Percentiles rank a stretch among this genome's conserved stretches.
Conservation (phyloP, 2,113 vertebrate species). For the Copsychus sechellarum region DNA sequence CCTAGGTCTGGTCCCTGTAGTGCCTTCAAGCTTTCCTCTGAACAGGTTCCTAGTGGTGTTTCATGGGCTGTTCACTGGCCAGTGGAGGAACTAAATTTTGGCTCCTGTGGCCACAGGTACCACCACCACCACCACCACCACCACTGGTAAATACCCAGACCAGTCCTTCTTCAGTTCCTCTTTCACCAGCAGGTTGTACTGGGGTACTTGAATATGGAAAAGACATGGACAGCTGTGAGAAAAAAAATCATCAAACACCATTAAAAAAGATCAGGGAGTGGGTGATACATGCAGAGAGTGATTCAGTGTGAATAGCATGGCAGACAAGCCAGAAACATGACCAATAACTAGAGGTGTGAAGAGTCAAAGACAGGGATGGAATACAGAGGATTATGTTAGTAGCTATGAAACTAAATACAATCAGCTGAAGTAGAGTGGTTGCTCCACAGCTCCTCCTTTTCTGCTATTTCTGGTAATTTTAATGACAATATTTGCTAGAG, state of each 20-base stretch:
- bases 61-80: background rate
- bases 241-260: background rate
- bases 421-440: background rate
- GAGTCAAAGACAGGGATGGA: background rate
- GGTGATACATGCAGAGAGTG: background rate
- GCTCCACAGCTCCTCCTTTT: background rate
- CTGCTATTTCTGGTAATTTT: background rate
- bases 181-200: background rate
- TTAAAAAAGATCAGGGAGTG: background rate
- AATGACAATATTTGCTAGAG: background rate
- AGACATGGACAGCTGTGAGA: background rate
- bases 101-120: background rate
- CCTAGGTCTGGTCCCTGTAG: background rate
- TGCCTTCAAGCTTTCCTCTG: background rate
- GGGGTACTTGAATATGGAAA: background rate
- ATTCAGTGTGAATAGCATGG: background rate
- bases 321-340: background rate
- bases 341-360: background rate
- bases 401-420: background rate
- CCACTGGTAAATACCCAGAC: background rate
- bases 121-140: background rate
- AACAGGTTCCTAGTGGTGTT: background rate
- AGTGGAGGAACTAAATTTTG: background rate
- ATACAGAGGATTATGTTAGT: background rate
- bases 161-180: background rate